Evolutionary conservation across 2,797 vertebrate genomes (phyloP), one percentile per base, ranked within the genome.

Genomic region (Dicrostonyx torquatus): DNA sequence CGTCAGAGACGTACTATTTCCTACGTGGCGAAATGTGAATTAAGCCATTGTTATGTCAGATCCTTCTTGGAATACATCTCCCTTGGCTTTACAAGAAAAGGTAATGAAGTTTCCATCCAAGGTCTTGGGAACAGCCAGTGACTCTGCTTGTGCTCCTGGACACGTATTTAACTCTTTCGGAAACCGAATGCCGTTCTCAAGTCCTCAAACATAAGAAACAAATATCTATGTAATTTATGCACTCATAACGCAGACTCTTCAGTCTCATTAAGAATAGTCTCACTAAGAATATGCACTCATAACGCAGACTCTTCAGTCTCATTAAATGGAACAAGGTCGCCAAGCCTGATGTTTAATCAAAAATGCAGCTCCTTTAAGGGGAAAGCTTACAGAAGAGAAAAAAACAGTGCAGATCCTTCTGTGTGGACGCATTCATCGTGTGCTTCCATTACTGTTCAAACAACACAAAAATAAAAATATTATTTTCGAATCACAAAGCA

Each of bases 261-360:
- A 58, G 26, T 55, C 15, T 73, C 29, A 26, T 53, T 66, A 34
- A 64, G 55, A 55, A 58, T 58, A 58, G 26, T 55, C 15, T 73
- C 29, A 26, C 45, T 66, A 34, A 64, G 55, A 55, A 58, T 68
- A 50, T 50, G 34, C 7, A 68, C 2, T 58, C 20, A 8, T 22
- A 8, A 58, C 20, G 8, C 20, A 58, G 20, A 58, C 6, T 58
- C 22, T 58, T 3, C 4, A 58, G 26, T 55, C 68, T 50, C 79
- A 37, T 45, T 66, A 94, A 93, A n/a, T 76, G 7, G 76, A 94
- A 91, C 45, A 89, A 89, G 84, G 89, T 26, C 29, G 87, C 18
- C 82, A 72, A 37, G 15, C 68, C 26, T 76, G 8, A 77, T 45
- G 7, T 45, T 93, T 68, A 62, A 15, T 72, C 29, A 78, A n/a